Evolutionary conservation across 2,113 vertebrate genomes (phyloP).

Genomic region (Alligator sinensis): DNA sequence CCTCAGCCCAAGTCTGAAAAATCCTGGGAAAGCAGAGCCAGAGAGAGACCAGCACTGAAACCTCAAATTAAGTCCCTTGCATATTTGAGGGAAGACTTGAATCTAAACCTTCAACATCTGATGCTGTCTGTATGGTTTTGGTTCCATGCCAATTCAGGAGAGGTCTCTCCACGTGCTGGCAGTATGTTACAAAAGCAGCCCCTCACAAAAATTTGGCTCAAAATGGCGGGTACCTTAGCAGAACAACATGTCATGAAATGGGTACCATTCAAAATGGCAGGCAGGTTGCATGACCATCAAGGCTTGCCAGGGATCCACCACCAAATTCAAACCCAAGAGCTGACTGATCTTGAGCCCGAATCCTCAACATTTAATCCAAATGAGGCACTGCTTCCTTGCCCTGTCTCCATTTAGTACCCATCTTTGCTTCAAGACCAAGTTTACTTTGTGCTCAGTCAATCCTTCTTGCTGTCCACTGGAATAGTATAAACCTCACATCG

Average conservation of each 20-base stretch:
- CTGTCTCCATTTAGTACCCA: not conserved
- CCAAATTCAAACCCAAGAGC: not conserved
- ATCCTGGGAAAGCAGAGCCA: not conserved
- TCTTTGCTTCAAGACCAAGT: not conserved
- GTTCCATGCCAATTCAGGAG: not conserved
- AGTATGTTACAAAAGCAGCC: not conserved
- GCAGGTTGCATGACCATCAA: not conserved
- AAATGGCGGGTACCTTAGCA: not conserved
- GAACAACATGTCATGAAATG: not conserved
- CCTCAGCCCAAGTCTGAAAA: not conserved
- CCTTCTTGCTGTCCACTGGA: not conserved
- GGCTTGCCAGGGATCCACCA: not conserved
- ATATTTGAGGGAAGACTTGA: not conserved
- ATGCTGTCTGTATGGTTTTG: not conserved
- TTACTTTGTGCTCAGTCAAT: not conserved
- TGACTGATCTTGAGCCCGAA: not conserved
- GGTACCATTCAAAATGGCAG: not conserved
- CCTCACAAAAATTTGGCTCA: not conserved
- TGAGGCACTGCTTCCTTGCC: not conserved
- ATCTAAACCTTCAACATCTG: not conserved
- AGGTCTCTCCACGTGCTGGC: not conserved
- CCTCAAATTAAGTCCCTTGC: not conserved
- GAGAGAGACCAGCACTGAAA: not conserved
- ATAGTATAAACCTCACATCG: not conserved
- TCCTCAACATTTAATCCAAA: not conserved